Conservation (phyloP, 2,888 invertebrate genomes). For the Thereva nobilitata region DNA sequence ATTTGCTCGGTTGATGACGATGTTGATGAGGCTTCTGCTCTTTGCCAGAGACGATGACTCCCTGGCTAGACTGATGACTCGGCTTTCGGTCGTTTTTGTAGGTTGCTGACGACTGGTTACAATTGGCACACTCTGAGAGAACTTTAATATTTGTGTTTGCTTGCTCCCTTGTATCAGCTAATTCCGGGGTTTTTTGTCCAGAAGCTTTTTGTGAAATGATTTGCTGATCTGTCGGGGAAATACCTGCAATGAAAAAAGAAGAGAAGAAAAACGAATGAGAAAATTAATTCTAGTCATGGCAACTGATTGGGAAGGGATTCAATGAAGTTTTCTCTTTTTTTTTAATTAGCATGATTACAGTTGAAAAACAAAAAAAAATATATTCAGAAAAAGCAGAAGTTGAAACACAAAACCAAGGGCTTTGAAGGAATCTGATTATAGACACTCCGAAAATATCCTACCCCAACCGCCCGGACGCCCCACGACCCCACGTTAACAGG, state of each 20-base stretch:
- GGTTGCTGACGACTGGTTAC: constrained; percentile 12
- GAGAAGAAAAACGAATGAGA: constrained; percentile 8
- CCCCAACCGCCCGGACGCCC: too few species aligned
- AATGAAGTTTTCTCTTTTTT: constrained; percentile 14
- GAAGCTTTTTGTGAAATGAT: constrained; percentile 36
- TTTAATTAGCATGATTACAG: constrained; percentile 21
- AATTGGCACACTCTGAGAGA: constrained; percentile 33
- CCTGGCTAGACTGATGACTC: background rate
- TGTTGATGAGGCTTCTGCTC: constrained; percentile 34
- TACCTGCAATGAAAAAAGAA: constrained; percentile 38
- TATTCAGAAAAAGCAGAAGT: background rate
- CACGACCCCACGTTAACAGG: too few species aligned
- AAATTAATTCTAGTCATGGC: constrained; percentile 11
- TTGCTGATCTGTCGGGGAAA: constrained; percentile 40
- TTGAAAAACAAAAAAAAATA: constrained; percentile 9
- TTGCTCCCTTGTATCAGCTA: constrained; percentile 38
- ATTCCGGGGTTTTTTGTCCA: constrained; percentile 39
- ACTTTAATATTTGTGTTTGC: constrained; percentile 25
- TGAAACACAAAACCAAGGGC: too few species aligned
- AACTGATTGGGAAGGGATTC: constrained; percentile 1
- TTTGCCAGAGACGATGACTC: background rate
- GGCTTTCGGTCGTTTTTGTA: background rate
- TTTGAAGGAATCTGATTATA: too few species aligned
- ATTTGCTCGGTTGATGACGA: constrained; percentile 36
- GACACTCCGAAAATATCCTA: too few species aligned